phyloP scores from a whole-genome alignment of 2,888 invertebrate species.

The Yponomeuta evonymella region DNA sequence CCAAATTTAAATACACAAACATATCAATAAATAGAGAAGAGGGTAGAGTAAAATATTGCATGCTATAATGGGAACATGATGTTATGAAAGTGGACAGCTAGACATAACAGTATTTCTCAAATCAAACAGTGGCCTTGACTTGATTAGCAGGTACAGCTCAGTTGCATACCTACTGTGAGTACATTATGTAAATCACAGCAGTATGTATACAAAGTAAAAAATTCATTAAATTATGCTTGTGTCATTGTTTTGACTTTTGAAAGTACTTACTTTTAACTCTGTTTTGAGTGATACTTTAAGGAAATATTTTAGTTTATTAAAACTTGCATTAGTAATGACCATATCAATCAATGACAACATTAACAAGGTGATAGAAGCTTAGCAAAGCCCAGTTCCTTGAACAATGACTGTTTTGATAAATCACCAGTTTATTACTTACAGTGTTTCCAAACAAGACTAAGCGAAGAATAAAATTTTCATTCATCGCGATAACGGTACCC shows the following conservation, averaged over 20 bases:
- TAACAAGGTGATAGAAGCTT: neutral
- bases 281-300: no score
- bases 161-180: neutral
- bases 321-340: no score
- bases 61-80: neutral
- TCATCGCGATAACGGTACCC: neutral
- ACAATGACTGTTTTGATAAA: neutral
- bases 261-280: neutral
- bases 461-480: neutral
- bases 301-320: no score
- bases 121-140: neutral
- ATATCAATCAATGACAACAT: no score
- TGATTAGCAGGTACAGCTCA: neutral
- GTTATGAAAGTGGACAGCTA: neutral
- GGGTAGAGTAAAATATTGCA: neutral
- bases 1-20: no score
- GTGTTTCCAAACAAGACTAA: conserved; percentile 4
- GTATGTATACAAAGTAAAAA: neutral
- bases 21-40: neutral
- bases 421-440: neutral
- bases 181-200: neutral
- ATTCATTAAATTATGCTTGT: neutral
- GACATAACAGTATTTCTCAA: neutral
- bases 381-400: neutral
- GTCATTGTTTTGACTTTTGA: neutral